phyloP scores from a whole-genome alignment of 2,797 vertebrate genomes.

The Gila robusta region DNA sequence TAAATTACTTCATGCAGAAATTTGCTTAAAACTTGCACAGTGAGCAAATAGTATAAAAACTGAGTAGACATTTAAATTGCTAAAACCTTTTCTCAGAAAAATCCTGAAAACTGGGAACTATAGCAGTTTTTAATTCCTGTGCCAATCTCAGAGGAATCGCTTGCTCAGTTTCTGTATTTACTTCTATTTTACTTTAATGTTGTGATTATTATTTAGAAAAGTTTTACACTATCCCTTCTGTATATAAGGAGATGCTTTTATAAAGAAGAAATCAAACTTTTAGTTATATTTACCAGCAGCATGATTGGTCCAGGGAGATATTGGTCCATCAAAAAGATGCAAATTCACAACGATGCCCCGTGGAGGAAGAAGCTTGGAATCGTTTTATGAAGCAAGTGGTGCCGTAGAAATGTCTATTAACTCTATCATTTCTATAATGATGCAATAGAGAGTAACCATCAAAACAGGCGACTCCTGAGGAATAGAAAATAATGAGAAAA shows the following conservation, averaged over 20 bases:
- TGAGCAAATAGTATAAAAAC: background rate
- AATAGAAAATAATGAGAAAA: slow-evolving; percentile 20
- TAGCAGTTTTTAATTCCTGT: background rate
- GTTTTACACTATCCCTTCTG: slow-evolving; percentile 1
- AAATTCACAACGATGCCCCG: background rate
- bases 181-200: background rate
- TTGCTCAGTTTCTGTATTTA: background rate
- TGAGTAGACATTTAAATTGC: background rate
- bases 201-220: background rate
- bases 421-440: slow-evolving; percentile 47
- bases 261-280: slow-evolving; percentile 8
- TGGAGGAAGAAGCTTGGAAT: slow-evolving; percentile 36
- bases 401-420: slow-evolving; percentile 42
- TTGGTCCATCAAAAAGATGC: slow-evolving; percentile 45
- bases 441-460: slow-evolving; percentile 46
- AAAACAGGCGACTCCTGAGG: slow-evolving; percentile 14
- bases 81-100: background rate
- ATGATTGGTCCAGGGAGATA: slow-evolving; percentile 27
- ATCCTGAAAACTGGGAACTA: background rate
- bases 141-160: background rate
- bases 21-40: background rate
- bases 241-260: background rate
- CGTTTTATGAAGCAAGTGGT: slow-evolving; percentile 28
- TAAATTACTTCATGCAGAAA: background rate
- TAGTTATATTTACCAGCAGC: slow-evolving; percentile 11